Evolutionary conservation across 2,113 vertebrate genomes (phyloP), one percentile per base, ranked within the genome.

Genomic region (Vimba vimba): DNA sequence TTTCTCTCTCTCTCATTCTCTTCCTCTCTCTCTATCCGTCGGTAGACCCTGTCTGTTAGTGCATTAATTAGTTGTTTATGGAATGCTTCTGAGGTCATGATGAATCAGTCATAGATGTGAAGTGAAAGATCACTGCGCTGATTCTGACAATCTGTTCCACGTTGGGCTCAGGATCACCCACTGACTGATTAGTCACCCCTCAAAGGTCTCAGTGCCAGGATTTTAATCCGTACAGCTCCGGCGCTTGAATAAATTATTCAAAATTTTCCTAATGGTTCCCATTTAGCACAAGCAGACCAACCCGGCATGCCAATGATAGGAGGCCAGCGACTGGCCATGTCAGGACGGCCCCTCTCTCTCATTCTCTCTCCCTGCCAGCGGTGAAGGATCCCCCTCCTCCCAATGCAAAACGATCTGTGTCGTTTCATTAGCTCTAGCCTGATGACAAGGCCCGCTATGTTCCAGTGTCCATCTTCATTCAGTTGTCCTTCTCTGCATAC

Each of bases 401-500:
- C 21, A 17, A 60, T 39, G 47, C 66, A 74, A 43, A 68, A 19
- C 81, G 81, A 93, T 91, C 88, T 87, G 89, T 92, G 91, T 92
- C 90, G 91, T 93, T 94, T 94, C 92, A 93, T 94, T 92, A 91
- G 88, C 89, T n/a, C 84, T 86, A 85, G 82, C 87, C 59, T 89
- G 92, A 94, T 94, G 95, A 94, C 92, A 92, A 93, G 93, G 94
- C 93, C 92, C 91, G 92, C 91, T 93, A 94, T 95, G 94, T 95
- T 95, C 93, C 81, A 86, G 93, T 96, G 96, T 97, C 97, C 96
- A 95, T 97, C 96, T 96, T 96, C 96, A 96, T 97, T 96, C 95
- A 95, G 59, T 69, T 66, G 15, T 76, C 83, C 64, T 71, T 85
- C 91, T 94, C 94, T 96, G 97, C 96, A 97, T 96, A 96, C 96